Percentiles rank a stretch among this genome's conserved stretches.
Evolutionary conservation across 2,888 invertebrate species (phyloP).

Genomic region (Anaspis maculata): DNA sequence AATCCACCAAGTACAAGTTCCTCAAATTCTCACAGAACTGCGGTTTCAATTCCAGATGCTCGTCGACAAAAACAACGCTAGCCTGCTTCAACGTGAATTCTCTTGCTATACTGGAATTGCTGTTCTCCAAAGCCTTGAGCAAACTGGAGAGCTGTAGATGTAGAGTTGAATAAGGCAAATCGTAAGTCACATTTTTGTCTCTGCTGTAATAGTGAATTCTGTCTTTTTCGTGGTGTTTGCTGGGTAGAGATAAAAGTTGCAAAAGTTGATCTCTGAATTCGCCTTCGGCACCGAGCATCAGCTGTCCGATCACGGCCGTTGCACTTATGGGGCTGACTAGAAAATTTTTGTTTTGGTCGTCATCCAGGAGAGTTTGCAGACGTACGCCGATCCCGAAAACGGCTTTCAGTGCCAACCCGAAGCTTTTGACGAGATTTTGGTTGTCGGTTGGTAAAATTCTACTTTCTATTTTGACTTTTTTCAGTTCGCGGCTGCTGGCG

Average conservation of each 20-base stretch:
- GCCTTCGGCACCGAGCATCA: constrained; percentile 37
- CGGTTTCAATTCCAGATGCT: constrained; percentile 22
- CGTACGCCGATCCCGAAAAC: constrained; percentile 36
- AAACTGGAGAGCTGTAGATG: constrained; percentile 34
- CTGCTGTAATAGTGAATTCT: constrained; percentile 16
- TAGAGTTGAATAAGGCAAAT: constrained; percentile 27
- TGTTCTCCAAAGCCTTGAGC: constrained; percentile 24
- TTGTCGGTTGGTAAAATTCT: too few species aligned
- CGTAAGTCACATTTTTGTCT: constrained; percentile 16
- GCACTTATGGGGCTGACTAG: constrained; percentile 40
- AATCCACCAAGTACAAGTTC: constrained; percentile 28
- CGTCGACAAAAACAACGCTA: constrained; percentile 33
- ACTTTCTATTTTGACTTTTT: too few species aligned
- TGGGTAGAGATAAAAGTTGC: constrained; percentile 29
- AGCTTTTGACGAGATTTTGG: constrained; percentile 3
- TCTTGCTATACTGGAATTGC: constrained; percentile 13
- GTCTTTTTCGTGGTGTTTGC: constrained; percentile 12
- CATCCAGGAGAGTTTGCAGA: constrained; percentile 29
- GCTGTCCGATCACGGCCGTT: constrained; percentile 34
- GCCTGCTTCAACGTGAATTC: constrained; percentile 27
- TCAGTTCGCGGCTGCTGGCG: constrained; percentile 3
- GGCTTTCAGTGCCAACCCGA: constrained; percentile 30
- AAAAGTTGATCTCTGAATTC: constrained; percentile 31
- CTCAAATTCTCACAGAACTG: constrained; percentile 24
- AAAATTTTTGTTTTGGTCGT: constrained; percentile 29